Evolutionary conservation across 2,113 vertebrate genomes (phyloP).

Genomic region (Lonchura striata): DNA sequence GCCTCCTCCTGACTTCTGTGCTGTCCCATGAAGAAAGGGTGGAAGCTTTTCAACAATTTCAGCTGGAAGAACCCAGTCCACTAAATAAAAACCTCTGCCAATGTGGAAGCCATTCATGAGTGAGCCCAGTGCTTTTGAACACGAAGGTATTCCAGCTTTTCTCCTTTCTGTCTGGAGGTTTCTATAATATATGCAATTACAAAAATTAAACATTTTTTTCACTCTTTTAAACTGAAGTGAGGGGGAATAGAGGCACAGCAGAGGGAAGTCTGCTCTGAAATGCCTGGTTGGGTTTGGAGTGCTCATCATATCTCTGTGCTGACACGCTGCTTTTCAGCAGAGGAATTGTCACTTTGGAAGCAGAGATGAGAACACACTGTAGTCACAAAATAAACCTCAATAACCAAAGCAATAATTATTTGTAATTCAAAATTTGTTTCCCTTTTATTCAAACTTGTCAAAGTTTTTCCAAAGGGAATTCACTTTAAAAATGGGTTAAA

Average conservation of each 20-base stretch:
- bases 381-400: neutral
- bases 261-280: neutral
- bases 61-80: neutral
- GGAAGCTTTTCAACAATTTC: neutral
- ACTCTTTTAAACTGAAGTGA: neutral
- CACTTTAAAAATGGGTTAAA: neutral
- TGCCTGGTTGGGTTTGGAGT: neutral
- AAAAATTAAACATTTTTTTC: neutral
- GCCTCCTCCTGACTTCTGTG: neutral
- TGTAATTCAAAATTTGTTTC: neutral
- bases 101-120: fast-evolving
- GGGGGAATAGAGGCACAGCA: neutral
- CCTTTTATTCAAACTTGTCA: neutral
- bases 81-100: neutral
- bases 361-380: neutral
- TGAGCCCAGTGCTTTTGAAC: neutral
- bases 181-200: neutral
- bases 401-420: neutral
- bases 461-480: neutral
- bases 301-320: neutral
- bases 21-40: neutral
- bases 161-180: neutral
- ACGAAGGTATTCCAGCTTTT: fast-evolving
- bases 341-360: neutral
- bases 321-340: neutral